phyloP scores from a whole-genome alignment of 2,888 invertebrate genomes.

The Julus scandinavius region DNA sequence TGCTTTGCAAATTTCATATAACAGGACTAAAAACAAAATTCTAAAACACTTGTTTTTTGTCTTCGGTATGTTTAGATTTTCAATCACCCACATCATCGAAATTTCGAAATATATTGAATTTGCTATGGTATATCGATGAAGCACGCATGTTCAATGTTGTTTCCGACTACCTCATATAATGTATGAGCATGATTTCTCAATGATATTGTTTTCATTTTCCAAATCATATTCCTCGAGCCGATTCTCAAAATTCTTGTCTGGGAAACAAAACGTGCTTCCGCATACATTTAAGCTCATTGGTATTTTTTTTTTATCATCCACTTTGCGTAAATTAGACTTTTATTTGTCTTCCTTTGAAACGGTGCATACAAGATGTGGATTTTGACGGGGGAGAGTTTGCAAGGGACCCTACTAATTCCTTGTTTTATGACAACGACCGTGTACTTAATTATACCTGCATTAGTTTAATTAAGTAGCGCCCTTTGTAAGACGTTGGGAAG shows the following conservation, averaged over 20 bases:
- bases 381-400: neutral
- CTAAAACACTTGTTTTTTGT: no score
- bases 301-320: neutral
- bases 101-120: no score
- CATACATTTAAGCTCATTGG: neutral
- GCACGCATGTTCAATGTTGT: no score
- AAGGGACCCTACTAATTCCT: neutral
- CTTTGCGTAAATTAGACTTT: neutral
- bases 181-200: neutral
- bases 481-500: neutral
- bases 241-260: neutral
- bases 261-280: neutral
- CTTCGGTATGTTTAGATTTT: no score
- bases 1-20: no score
- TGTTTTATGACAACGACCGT: neutral
- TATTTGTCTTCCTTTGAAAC: neutral
- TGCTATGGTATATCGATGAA: no score
- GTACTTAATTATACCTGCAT: neutral
- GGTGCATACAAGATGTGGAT: neutral
- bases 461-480: constrained; percentile 1
- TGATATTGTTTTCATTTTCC: neutral
- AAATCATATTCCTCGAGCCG: neutral
- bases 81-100: no score
- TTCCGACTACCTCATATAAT: neutral
- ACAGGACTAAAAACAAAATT: no score